A percentile compares a stretch with the other conserved stretches of the same genome.
Evolutionary conservation across 2,797 vertebrate species (phyloP).

Genomic region (Rhynchonycteris naso): DNA sequence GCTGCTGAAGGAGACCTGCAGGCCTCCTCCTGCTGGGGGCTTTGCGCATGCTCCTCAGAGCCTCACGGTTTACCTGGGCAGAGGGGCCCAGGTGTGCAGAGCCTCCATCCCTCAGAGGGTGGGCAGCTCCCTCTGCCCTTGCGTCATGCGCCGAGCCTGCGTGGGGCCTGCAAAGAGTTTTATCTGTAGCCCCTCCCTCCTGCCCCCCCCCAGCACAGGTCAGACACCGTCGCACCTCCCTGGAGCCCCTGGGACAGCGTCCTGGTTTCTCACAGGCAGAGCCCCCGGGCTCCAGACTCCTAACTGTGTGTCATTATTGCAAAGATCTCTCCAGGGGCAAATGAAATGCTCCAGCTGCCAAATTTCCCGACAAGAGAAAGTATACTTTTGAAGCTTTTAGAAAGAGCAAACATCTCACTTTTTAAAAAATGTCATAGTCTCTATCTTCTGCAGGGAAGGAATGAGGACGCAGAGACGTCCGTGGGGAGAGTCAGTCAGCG

Average conservation of each 20-base stretch:
- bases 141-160: neutral
- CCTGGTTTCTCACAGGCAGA: rapidly evolving
- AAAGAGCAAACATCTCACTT: neutral
- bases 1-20: neutral
- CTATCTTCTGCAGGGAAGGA: neutral
- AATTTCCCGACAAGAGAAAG: neutral
- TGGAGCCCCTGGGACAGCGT: neutral
- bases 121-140: neutral
- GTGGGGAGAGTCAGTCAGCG: rapidly evolving
- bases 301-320: too few species aligned
- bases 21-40: neutral
- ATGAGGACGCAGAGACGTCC: too few species aligned
- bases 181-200: neutral
- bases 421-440: neutral
- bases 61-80: neutral
- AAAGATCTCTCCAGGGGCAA: neutral
- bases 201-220: neutral
- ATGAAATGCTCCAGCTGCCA: neutral
- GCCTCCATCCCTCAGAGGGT: neutral
- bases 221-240: rapidly evolving
- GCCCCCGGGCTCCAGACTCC: neutral
- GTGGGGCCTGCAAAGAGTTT: neutral
- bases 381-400: neutral
- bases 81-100: neutral
- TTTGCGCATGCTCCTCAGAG: neutral